These are phyloP conservation scores for Oriolus oriolus DNA, from an alignment of 2,113 vertebrate genomes.

Conservation along the genomic window DNA sequence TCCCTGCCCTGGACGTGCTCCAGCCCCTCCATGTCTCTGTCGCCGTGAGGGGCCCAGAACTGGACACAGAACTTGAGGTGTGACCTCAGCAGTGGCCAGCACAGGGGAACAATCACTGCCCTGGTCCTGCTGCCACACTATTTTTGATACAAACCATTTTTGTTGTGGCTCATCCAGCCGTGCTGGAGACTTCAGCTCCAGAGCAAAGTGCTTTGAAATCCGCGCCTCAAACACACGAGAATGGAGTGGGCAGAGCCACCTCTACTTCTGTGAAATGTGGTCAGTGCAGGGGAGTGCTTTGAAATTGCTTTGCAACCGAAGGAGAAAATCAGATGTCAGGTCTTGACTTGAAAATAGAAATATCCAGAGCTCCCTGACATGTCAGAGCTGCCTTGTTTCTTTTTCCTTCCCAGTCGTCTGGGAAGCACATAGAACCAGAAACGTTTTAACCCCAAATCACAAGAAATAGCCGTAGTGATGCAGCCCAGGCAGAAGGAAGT, in stretches of 20 bases:
- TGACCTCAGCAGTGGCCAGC: not conserved
- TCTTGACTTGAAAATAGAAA: not conserved
- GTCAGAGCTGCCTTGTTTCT: not conserved
- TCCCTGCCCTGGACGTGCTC: not conserved
- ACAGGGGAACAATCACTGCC: not conserved
- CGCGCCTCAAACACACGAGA: not conserved
- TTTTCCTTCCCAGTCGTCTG: not conserved
- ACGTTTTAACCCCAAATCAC: not conserved
- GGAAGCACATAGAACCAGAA: not conserved
- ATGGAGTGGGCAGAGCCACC: not conserved
- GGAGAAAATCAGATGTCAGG: not conserved
- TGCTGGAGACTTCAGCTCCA: not conserved
- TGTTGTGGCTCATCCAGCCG: not conserved
- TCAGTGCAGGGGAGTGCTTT: not conserved
- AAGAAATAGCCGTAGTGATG: not conserved
- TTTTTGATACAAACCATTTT: not conserved
- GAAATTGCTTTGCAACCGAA: not conserved
- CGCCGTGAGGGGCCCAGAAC: rapidly evolving
- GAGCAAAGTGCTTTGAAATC: not conserved
- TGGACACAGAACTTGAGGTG: not conserved
- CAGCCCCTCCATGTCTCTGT: not conserved
- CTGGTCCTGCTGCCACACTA: not conserved
- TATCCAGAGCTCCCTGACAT: not conserved
- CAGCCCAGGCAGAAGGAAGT: not conserved
- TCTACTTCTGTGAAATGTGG: not conserved